Base-by-base conservation (phyloP, 2,888 invertebrate genomes). In the Drosophila demipolita region DNA sequence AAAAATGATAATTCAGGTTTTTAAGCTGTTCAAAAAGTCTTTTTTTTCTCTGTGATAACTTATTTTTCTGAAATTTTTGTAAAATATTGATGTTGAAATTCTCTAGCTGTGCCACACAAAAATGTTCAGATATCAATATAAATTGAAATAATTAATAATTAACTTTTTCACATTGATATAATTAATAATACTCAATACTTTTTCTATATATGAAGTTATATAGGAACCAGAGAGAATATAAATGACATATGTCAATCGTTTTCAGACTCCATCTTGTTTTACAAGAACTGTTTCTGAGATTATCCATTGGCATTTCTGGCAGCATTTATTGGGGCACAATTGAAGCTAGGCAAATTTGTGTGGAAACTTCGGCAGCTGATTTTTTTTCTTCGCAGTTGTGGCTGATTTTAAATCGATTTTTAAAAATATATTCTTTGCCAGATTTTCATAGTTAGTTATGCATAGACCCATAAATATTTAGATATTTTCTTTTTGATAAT, bases 351-450 rank as follows among this genome's bases (percentile, higher is more conserved):
- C 0, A 38, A 60, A 2, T 89, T 84, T 48, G 74, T 80, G 0
- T 29, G 58, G 0, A 76, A 91, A n/a, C 62, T 91, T 1, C 71
- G 89, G 33, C 17, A 65, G 0, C 64, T 91, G 1, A 75, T 92
- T 11, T 64, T 78, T 2, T 63, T 91, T 0, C 91, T 26, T 26
- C 26, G 3, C 91, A 0, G 90, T 90, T 4, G 83, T 91, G 72
- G 77, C 77, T 4, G 91, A 91, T 53, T 91, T 91, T 11, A 80
- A 88, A 0, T 90, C 91, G 0, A 70, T 91, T n/a, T 67, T 85
- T 17, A 90, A 87, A 35, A 90, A 86, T 76, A 68, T 91, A 0
- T 83, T 91, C 63, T 88, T 83, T 52, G 83, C 83, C 17, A 7
- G 1, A 4, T 45, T 8, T 23, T 45, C 8, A 45, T 23, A 23